These are phyloP conservation scores for Hyposoter didymator DNA, from an alignment of 2,888 invertebrate genomes.

Conservation along the genomic window DNA sequence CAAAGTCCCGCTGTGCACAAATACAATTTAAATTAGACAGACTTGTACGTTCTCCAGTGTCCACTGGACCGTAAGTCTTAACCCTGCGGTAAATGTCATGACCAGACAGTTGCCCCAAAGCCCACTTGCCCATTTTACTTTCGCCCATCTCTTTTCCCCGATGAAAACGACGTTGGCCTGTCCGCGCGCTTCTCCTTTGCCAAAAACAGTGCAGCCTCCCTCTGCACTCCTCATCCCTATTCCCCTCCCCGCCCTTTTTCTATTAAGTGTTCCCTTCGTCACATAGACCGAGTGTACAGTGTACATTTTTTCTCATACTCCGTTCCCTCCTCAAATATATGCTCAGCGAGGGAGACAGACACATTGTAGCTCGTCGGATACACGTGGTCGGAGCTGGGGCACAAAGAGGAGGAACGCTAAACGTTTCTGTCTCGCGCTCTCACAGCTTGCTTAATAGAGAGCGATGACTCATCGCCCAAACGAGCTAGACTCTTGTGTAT, in stretches of 20 bases:
- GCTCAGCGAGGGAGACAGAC: conserved; percentile 57
- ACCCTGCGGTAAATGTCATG: conserved; percentile 67
- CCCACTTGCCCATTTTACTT: conserved; percentile 18
- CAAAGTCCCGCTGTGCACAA: conserved; percentile 65
- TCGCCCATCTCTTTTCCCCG: conserved; percentile 35
- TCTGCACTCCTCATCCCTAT: background rate
- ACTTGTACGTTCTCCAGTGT: conserved; percentile 69
- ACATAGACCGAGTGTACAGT: background rate
- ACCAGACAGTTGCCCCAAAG: conserved; percentile 65
- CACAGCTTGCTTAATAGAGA: conserved; percentile 21
- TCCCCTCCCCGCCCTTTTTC: background rate
- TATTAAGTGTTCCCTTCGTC: conserved; percentile 48
- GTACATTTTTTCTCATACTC: conserved; percentile 29
- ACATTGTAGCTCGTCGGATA: conserved; percentile 42
- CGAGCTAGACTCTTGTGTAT: conserved; percentile 49
- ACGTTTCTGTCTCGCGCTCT: conserved; percentile 47
- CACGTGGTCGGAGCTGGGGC: conserved; percentile 29
- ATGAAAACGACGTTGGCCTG: conserved; percentile 37
- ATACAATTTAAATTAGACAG: conserved; percentile 79
- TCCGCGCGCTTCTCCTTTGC: conserved; percentile 59
- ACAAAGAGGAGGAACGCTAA: conserved; percentile 46
- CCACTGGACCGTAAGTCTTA: conserved; percentile 76
- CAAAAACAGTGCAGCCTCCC: conserved; percentile 59
- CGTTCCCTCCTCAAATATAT: conserved; percentile 59
- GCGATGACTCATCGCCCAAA: conserved; percentile 55